Percentiles rank a stretch among this genome's conserved stretches.
These are phyloP conservation scores for Hetaerina americana DNA, from an alignment of 1,140 invertebrate species.

Conservation along the genomic window DNA sequence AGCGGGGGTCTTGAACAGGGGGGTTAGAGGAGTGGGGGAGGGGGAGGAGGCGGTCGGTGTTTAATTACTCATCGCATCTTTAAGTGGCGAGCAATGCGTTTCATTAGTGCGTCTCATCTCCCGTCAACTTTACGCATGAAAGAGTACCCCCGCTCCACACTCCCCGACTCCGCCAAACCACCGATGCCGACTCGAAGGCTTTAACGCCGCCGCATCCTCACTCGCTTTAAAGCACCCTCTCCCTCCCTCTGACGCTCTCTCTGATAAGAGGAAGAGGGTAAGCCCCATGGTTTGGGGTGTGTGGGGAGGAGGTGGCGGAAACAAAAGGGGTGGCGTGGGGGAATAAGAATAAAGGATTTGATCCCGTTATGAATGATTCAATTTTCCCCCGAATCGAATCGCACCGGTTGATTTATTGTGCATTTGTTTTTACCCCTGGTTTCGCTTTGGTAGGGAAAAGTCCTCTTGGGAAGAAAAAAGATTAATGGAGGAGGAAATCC, in stretches of 20 bases:
- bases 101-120: neutral
- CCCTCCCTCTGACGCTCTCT: too few relatives aligned
- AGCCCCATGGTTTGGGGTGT: neutral
- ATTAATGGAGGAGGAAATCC: too few relatives aligned
- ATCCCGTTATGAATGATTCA: neutral
- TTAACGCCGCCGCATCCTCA: too few relatives aligned
- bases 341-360: neutral
- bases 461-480: too few relatives aligned
- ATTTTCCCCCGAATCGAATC: too few relatives aligned
- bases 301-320: neutral
- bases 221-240: too few relatives aligned
- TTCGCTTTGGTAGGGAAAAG: too few relatives aligned
- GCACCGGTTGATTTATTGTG: too few relatives aligned
- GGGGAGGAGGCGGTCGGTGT: neutral
- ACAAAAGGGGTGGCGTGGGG: neutral
- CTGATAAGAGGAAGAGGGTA: too few relatives aligned
- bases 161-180: too few relatives aligned
- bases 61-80: neutral
- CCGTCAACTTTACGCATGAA: neutral
- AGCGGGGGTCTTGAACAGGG: neutral
- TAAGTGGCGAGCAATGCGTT: neutral
- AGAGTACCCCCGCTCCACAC: neutral
- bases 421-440: too few relatives aligned
- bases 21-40: neutral
- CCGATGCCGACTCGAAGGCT: too few relatives aligned